Base-by-base conservation (phyloP, 2,113 vertebrate species). In the Oostethus manadensis region DNA sequence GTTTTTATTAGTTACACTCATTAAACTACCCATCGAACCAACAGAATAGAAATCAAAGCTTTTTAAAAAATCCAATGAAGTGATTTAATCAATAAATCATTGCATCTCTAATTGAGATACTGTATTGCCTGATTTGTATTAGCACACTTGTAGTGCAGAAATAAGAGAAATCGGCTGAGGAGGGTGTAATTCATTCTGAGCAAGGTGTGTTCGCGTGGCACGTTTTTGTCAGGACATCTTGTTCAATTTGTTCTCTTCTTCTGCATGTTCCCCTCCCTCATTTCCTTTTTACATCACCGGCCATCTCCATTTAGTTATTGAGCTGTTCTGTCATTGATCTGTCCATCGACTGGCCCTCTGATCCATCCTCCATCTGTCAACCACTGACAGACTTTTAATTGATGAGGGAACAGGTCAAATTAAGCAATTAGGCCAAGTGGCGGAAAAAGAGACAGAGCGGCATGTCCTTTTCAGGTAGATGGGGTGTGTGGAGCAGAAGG, bases 401-500 rank as follows among this genome's bases (percentile, higher is more conserved):
- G 87, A 90, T 86, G 83, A 74, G 87, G 80, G 80, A 88, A 77
- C 78, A 66, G 86, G 85, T 88, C 80, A 87, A 88, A 89, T 90
- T 86, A 84, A 88, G 88, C 88, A 88, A 89, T 90, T 90, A 90
- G 85, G 76, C 84, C 85, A 85, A 88, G 84, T 85, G 84, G 81
- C 47, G 77, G 77, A 82, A 86, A 85, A 86, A 85, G 77, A 84
- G 83, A 85, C 82, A 79, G 83, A 86, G 74, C 60, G 68, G 77
- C 82, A 79, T 64, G 69, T 82, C 81, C 82, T 82, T 72, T 83
- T 77, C 81, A 86, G 86, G 84, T 88, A 81, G 82, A 77, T 67
- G 21, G 65, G 57, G 62, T 51, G 57, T n/a, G 43, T 45, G 56
- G 57, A 38, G 35, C 45, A 29, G 44, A 46, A 35, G 35, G 64